These are phyloP conservation scores for Orchesellides sinensis DNA, from an alignment of 2,888 invertebrate species.

Conservation along the genomic window DNA sequence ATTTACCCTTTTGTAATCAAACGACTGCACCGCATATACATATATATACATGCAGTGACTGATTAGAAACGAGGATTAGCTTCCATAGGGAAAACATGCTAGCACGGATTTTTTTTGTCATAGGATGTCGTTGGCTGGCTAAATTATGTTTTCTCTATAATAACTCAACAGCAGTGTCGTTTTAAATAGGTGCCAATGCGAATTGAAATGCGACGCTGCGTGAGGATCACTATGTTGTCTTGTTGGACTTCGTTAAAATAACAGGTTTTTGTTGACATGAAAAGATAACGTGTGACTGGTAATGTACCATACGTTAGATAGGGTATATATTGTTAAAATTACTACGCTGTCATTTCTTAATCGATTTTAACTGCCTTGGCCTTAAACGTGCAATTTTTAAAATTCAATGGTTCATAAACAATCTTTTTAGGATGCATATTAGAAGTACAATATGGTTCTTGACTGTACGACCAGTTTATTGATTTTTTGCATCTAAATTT, in stretches of 20 bases:
- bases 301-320: not conserved
- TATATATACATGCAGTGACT: too few species aligned
- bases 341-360: not conserved
- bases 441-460: slow-evolving; percentile 14
- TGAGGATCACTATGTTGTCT: not conserved
- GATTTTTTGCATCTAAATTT: slow-evolving; percentile 28
- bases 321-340: not conserved
- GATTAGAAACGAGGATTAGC: slow-evolving; percentile 50
- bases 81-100: slow-evolving; percentile 13
- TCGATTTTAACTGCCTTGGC: not conserved
- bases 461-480: slow-evolving; percentile 53
- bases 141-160: not conserved
- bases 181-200: not conserved
- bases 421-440: slow-evolving; percentile 13
- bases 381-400: not conserved
- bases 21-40: slow-evolving; percentile 28
- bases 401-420: too few species aligned
- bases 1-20: slow-evolving; percentile 3
- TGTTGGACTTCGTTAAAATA: not conserved
- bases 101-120: slow-evolving; percentile 30
- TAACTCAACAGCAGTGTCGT: too few species aligned
- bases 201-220: not conserved
- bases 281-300: not conserved
- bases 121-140: not conserved
- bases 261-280: not conserved